Evolutionary conservation across 2,797 vertebrate genomes (phyloP).

Genomic region (Poecile montanus): DNA sequence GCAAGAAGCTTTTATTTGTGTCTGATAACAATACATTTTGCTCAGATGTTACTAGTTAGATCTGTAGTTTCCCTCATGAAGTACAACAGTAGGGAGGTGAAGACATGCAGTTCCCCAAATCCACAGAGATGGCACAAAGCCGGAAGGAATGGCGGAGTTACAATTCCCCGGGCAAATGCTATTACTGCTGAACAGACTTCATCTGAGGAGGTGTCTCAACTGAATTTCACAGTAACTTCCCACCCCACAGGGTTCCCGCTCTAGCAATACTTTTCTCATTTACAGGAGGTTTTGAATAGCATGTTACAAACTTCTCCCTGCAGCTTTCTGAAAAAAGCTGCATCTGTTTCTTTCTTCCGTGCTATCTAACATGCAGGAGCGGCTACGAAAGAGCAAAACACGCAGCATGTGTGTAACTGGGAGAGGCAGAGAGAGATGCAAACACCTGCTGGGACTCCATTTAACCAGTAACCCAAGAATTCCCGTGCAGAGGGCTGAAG

Average conservation of each 20-base stretch:
- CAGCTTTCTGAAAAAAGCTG: slow-evolving; percentile 37
- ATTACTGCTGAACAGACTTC: not conserved
- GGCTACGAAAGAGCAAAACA: not conserved
- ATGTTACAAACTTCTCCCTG: not conserved
- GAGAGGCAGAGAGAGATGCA: not conserved
- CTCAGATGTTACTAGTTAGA: slow-evolving; percentile 43
- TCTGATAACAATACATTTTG: slow-evolving; percentile 52
- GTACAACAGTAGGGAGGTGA: not conserved
- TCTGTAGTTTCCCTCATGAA: slow-evolving; percentile 40
- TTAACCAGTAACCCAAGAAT: slow-evolving; percentile 52
- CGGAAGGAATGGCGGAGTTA: not conserved
- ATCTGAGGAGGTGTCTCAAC: not conserved
- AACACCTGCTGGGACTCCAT: slow-evolving; percentile 27
- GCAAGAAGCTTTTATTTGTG: slow-evolving; percentile 54
- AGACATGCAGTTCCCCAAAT: slow-evolving; percentile 37
- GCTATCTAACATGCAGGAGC: not conserved
- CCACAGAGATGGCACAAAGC: slow-evolving; percentile 26
- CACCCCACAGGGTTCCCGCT: not conserved
- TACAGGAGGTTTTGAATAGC: slow-evolving; percentile 22
- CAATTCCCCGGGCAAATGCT: not conserved
- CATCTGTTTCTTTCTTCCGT: slow-evolving; percentile 34
- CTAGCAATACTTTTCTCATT: slow-evolving; percentile 16
- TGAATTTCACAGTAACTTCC: slow-evolving; percentile 20
- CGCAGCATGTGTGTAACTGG: not conserved
- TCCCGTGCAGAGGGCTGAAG: slow-evolving; percentile 18